A percentile compares a stretch with the other conserved stretches of the same genome.
These are phyloP conservation scores for Cottoperca gobio DNA, from an alignment of 2,797 vertebrate species.

Conservation along the genomic window DNA sequence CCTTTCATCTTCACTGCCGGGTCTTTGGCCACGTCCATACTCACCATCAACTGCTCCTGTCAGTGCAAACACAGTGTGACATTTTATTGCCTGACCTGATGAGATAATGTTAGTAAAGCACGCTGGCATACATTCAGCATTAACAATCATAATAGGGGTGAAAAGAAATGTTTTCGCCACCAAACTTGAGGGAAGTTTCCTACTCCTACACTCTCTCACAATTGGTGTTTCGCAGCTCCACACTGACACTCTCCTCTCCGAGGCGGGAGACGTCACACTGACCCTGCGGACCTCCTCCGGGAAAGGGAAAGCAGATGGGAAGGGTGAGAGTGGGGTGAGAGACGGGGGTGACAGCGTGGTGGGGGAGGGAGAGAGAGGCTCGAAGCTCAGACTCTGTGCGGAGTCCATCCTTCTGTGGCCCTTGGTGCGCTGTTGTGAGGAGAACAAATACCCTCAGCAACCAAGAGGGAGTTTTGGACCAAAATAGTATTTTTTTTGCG, in stretches of 20 bases:
- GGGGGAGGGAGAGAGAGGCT: constrained; percentile 71
- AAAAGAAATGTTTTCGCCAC: background rate
- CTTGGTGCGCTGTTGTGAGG: constrained; percentile 65
- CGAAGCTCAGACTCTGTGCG: constrained; percentile 75
- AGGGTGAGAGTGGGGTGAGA: constrained; percentile 63
- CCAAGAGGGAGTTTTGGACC: background rate
- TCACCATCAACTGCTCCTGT: constrained; percentile 79
- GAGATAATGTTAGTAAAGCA: background rate
- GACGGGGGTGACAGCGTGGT: constrained; percentile 53
- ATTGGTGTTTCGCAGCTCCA: constrained; percentile 67
- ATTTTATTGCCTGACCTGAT: background rate
- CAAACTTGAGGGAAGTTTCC: background rate
- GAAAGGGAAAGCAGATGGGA: constrained; percentile 62
- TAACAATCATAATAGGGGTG: too few relatives aligned
- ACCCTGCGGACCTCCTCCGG: constrained; percentile 76
- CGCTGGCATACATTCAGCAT: background rate
- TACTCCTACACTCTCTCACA: constrained; percentile 65
- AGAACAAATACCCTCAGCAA: background rate
- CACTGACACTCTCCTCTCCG: constrained; percentile 60
- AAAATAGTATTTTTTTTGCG: background rate
- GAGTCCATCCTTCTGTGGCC: constrained; percentile 81
- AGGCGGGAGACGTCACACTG: constrained; percentile 73
- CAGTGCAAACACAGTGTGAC: constrained; percentile 4
- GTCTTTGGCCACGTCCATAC: constrained; percentile 81
- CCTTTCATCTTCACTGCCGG: constrained; percentile 70